Evolutionary conservation across 2,113 vertebrate genomes (phyloP).

Genomic region (Tamias sibiricus): DNA sequence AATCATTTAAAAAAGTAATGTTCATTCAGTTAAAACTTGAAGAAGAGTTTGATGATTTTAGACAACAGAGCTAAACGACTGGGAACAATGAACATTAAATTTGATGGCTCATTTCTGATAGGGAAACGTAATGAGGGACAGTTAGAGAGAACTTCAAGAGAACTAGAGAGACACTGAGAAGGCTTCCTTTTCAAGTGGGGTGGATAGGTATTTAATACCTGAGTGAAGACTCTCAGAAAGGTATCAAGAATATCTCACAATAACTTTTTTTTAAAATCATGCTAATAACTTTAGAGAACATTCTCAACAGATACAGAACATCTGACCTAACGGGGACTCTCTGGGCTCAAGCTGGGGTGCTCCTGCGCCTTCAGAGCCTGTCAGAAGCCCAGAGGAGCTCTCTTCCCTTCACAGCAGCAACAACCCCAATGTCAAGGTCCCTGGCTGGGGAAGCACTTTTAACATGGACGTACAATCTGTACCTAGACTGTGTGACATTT

Average conservation of each 20-base stretch:
- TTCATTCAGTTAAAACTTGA: neutral
- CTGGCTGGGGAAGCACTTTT: neutral
- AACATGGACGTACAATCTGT: neutral
- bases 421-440: neutral
- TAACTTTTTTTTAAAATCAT: neutral
- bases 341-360: neutral
- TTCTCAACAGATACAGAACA: neutral
- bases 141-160: neutral
- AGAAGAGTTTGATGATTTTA: constrained; percentile 12
- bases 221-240: constrained; percentile 7
- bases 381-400: neutral
- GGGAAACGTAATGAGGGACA: neutral
- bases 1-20: neutral
- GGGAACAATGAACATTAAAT: neutral
- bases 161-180: neutral
- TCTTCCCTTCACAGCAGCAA: neutral
- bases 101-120: neutral
- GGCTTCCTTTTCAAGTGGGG: neutral
- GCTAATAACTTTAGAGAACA: neutral
- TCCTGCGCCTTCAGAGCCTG: neutral
- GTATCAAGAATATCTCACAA: neutral
- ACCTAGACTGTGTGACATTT: neutral
- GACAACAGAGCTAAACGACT: neutral
- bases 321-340: neutral
- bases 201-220: neutral